phyloP scores from a whole-genome alignment of 1,140 invertebrate genomes.

The Zaprionus ghesquierei region DNA sequence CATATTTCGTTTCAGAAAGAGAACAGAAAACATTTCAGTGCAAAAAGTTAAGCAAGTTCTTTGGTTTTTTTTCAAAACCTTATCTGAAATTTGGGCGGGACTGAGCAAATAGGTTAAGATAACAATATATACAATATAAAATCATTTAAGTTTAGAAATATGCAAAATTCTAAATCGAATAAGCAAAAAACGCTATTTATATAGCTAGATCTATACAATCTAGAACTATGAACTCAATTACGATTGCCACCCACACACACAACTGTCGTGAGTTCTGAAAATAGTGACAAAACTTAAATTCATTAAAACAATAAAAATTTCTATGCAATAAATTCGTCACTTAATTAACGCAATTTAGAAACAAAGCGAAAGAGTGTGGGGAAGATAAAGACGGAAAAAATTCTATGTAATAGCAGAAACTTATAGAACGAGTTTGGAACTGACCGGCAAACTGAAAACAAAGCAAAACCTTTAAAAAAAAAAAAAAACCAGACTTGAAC shows the following conservation, averaged over 20 bases:
- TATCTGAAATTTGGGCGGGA: background rate
- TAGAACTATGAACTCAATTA: constrained; percentile 22
- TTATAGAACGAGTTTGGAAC: constrained; percentile 47
- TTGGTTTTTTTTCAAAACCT: background rate
- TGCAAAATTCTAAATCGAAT: background rate
- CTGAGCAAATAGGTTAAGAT: background rate
- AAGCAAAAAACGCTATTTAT: background rate
- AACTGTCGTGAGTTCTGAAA: constrained; percentile 9
- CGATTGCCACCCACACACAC: constrained; percentile 22
- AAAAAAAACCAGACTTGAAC: constrained; percentile 61
- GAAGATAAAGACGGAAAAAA: background rate
- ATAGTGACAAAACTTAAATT: constrained; percentile 27
- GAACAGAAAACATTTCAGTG: background rate
- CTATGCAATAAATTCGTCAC: constrained; percentile 54
- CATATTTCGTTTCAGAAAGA: background rate
- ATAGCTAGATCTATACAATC: constrained; percentile 9
- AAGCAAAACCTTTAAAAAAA: constrained; percentile 16
- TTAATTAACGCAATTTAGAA: constrained; percentile 55
- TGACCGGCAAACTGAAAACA: constrained; percentile 15
- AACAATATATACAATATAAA: background rate
- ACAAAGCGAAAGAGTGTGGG: background rate
- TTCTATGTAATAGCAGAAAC: constrained; percentile 17
- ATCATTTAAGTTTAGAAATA: background rate
- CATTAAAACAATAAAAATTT: constrained; percentile 22
- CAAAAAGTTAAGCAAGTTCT: background rate